phyloP scores from a whole-genome alignment of 2,113 vertebrate genomes.

The Solea solea region DNA sequence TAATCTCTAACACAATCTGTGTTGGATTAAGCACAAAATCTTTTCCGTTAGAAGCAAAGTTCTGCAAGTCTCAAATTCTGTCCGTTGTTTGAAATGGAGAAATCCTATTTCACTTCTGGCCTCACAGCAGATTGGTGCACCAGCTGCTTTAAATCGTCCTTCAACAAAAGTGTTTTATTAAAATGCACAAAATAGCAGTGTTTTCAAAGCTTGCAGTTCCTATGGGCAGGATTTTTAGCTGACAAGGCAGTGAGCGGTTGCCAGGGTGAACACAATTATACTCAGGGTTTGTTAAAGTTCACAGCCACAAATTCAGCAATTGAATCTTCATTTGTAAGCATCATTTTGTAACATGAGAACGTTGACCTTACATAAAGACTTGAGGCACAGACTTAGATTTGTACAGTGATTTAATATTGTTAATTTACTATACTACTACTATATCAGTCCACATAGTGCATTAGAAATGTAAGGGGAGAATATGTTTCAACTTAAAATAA shows the following conservation, averaged over 20 bases:
- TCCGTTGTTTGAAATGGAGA: conserved; percentile 17
- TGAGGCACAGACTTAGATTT: too few species aligned
- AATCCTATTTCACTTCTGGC: conserved; percentile 4
- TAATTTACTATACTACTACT: too few species aligned
- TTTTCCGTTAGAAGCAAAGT: conserved; percentile 5
- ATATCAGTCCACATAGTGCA: too few species aligned
- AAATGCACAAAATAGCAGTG: conserved; percentile 27
- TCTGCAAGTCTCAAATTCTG: background rate
- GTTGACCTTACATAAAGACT: too few species aligned
- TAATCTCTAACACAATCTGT: background rate
- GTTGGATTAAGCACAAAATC: conserved; percentile 7
- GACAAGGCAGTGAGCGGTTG: conserved; percentile 19
- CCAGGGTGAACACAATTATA: conserved; percentile 43
- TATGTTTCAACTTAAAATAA: too few species aligned
- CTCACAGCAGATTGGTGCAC: conserved; percentile 4
- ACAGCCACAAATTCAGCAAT: conserved; percentile 6
- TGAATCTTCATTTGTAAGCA: background rate
- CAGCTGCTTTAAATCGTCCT: conserved; percentile 2
- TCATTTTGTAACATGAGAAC: background rate
- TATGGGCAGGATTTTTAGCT: conserved; percentile 27
- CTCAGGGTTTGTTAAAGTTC: conserved; percentile 18
- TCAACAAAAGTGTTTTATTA: conserved; percentile 12
- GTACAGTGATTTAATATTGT: too few species aligned
- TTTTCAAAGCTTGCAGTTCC: conserved; percentile 2
- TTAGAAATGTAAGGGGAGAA: too few species aligned